Evolutionary conservation across 2,888 invertebrate species (phyloP).

Genomic region (Agapetus fuscipes): DNA sequence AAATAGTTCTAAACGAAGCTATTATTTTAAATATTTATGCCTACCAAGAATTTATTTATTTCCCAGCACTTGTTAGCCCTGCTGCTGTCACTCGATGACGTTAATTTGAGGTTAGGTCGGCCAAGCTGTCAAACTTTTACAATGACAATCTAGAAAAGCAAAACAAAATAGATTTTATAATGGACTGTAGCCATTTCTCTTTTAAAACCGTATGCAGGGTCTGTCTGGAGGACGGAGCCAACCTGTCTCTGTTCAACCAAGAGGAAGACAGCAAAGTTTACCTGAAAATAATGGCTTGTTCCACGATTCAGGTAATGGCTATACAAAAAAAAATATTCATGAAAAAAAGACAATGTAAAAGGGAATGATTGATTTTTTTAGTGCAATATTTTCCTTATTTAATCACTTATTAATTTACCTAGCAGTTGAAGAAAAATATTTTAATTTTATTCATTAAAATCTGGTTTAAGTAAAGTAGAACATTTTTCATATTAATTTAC

Average conservation of each 20-base stretch:
- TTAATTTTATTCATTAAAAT: no score
- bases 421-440: no score
- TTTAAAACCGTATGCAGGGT: slow-evolving; percentile 13
- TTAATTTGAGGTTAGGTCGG: slow-evolving; percentile 3
- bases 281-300: slow-evolving; percentile 21
- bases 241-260: slow-evolving; percentile 16
- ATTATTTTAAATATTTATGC: no score
- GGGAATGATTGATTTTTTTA: no score
- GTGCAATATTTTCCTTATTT: no score
- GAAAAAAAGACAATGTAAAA: no score
- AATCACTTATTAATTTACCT: neutral
- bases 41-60: no score
- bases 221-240: slow-evolving; percentile 15
- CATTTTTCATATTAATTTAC: no score
- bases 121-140: neutral
- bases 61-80: no score
- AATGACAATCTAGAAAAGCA: neutral
- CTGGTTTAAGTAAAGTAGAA: no score
- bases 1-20: no score
- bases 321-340: neutral
- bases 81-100: neutral
- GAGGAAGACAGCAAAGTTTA: slow-evolving; percentile 16
- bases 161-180: neutral
- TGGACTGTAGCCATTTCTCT: slow-evolving; percentile 4
- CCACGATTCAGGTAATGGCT: slow-evolving; percentile 14